Evolutionary conservation across 2,113 vertebrate species (phyloP).

Genomic region (Polyodon spathula): DNA sequence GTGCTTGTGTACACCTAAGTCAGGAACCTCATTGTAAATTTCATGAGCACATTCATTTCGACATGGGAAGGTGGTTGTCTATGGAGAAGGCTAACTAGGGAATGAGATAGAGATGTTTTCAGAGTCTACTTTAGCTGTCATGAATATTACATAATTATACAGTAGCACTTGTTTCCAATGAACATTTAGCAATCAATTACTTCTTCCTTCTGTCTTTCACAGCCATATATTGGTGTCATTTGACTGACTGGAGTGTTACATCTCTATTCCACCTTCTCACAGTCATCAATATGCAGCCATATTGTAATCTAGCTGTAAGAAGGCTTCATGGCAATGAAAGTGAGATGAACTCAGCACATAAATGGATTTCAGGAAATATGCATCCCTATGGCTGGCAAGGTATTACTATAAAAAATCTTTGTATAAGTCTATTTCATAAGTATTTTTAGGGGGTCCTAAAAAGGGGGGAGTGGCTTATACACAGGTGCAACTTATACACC

Average conservation of each 20-base stretch:
- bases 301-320: not conserved
- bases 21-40: not conserved
- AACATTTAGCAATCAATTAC: not conserved
- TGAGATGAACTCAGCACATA: too few species aligned
- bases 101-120: not conserved
- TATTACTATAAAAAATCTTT: too few species aligned
- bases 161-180: not conserved
- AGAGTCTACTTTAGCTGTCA: not conserved
- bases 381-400: too few species aligned
- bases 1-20: not conserved
- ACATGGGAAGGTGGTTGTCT: not conserved
- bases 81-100: not conserved
- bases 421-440: too few species aligned
- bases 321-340: too few species aligned
- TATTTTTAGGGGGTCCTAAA: too few species aligned
- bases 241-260: not conserved
- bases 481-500: too few species aligned
- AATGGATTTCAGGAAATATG: too few species aligned
- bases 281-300: not conserved
- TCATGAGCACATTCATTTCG: not conserved
- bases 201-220: not conserved
- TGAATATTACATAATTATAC: not conserved
- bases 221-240: not conserved
- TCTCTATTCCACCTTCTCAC: not conserved
- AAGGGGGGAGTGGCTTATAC: too few species aligned